These are phyloP conservation scores for Theonella swinhoei DNA, from an alignment of 37 sponge, comb jelly and placozoan genomes.

Conservation along the genomic window DNA sequence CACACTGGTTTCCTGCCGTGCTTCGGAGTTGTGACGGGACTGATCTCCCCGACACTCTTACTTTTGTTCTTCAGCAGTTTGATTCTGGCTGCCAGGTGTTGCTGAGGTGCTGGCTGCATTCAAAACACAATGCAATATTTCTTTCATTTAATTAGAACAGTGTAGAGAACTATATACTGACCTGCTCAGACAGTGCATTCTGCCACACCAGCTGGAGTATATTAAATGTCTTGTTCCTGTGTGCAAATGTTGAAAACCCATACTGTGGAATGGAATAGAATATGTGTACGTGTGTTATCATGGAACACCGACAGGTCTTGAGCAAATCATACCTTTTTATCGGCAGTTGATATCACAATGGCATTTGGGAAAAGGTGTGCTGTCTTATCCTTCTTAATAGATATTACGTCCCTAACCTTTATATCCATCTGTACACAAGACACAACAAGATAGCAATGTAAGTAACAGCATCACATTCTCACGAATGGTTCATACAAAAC, in stretches of 20 bases:
- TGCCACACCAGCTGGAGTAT: slow-evolving; percentile 47
- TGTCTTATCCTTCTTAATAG: slow-evolving; percentile 57
- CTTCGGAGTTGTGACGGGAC: too few relatives aligned
- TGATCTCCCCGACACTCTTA: too few relatives aligned
- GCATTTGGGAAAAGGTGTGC: slow-evolving; percentile 67
- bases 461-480: too few relatives aligned
- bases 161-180: slow-evolving; percentile 16
- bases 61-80: too few relatives aligned
- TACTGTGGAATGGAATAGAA: slow-evolving; percentile 26
- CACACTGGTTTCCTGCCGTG: too few relatives aligned
- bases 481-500: too few relatives aligned
- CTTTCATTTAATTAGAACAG: neutral
- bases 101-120: too few relatives aligned
- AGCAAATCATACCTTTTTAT: slow-evolving; percentile 65
- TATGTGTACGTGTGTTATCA: neutral
- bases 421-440: slow-evolving; percentile 43
- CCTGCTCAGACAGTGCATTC: slow-evolving; percentile 30
- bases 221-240: slow-evolving; percentile 43
- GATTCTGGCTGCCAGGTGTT: too few relatives aligned
- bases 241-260: slow-evolving; percentile 54
- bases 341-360: slow-evolving; percentile 37
- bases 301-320: too few relatives aligned
- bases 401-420: slow-evolving; percentile 31
- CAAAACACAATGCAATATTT: too few relatives aligned
- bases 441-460: neutral